Base-by-base conservation (phyloP, 1,140 invertebrate species). In the Ips typographus region DNA sequence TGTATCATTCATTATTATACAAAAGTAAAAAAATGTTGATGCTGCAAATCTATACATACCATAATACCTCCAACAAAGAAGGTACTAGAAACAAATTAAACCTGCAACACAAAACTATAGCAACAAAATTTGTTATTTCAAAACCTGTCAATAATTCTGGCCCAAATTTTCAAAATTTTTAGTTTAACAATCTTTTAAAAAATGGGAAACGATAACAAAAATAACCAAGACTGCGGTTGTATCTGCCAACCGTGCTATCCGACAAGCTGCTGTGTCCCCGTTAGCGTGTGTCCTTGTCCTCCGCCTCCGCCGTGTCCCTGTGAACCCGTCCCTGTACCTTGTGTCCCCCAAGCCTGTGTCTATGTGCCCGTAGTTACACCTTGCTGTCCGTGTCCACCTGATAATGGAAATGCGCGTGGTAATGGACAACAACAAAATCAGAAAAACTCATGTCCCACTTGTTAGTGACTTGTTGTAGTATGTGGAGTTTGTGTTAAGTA, bases 321-420 rank as follows among this genome's bases (percentile, higher is more conserved):
- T 43, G 49, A 49, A 41, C 70, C 70, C 3, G 37, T 67, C 1
- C n/a, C 22, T 6, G 70, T 71, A 6, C 70, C 70, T 6, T 71
- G 70, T 63, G 64, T 71, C 1, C 70, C 70, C 43, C 70, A 71
- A 38, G 65, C 70, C 1, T 68, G 65, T 41, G 70, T 71, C 7
- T 71, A 71, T 52, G 70, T 71, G 1, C 70, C 70, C 39, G 65
- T 68, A 3, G 70, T 71, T 2, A 68, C 70, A 22, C 70, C 70
- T 22, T 71, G 65, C 49, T 71, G 70, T 60, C 70, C 65, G 5
- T 71, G 70, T 44, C 60, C 60, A 8, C 70, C 65, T 38, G 4
- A 60, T 8, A 61, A 68, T 49, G 22, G 22, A 22, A 22, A 22
- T 22, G 22, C 22, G 22, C 22, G 22, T 22, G 22, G 22, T 22